Conservation (phyloP, 2,888 invertebrate species). For the Rhingia rostrata region DNA sequence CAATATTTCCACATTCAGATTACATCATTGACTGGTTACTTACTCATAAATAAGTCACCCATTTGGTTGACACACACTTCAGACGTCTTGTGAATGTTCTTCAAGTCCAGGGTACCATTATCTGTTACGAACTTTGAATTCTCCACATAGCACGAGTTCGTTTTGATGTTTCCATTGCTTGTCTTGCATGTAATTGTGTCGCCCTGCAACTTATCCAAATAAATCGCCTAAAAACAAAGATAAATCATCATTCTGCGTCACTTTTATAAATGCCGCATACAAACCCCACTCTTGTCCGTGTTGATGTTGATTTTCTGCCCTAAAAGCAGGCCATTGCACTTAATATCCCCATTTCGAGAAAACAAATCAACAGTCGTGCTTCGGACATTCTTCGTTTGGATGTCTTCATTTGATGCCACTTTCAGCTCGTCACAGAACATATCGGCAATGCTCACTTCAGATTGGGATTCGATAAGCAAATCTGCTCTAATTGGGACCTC, state of each 20-base stretch:
- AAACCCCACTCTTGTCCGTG: slow-evolving; percentile 77
- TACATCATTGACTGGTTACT: slow-evolving; percentile 38
- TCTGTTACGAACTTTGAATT: slow-evolving; percentile 80
- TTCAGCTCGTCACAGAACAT: slow-evolving; percentile 78
- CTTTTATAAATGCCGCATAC: slow-evolving; percentile 8
- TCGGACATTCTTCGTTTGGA: slow-evolving; percentile 79
- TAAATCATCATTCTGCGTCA: not conserved
- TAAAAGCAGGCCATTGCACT: slow-evolving; percentile 78
- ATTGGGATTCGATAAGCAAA: slow-evolving; percentile 76
- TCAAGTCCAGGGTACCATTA: slow-evolving; percentile 79
- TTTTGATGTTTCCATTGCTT: slow-evolving; percentile 78
- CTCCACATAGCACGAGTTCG: slow-evolving; percentile 81
- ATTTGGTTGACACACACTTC: slow-evolving; percentile 78
- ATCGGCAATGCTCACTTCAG: slow-evolving; percentile 77
- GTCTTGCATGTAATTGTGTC: slow-evolving; percentile 79
- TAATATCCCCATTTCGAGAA: slow-evolving; percentile 79
- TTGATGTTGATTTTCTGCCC: slow-evolving; percentile 78
- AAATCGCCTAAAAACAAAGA: slow-evolving; percentile 77
- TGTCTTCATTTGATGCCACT: slow-evolving; percentile 76
- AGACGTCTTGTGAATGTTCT: slow-evolving; percentile 81
- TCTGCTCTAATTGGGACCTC: slow-evolving; percentile 80
- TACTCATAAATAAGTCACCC: slow-evolving; percentile 81
- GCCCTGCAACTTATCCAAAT: slow-evolving; percentile 80
- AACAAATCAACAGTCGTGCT: slow-evolving; percentile 77
- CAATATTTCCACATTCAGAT: not conserved